These are phyloP conservation scores for Rhopalosiphum padi DNA, from an alignment of 1,140 invertebrate genomes.

Conservation along the genomic window DNA sequence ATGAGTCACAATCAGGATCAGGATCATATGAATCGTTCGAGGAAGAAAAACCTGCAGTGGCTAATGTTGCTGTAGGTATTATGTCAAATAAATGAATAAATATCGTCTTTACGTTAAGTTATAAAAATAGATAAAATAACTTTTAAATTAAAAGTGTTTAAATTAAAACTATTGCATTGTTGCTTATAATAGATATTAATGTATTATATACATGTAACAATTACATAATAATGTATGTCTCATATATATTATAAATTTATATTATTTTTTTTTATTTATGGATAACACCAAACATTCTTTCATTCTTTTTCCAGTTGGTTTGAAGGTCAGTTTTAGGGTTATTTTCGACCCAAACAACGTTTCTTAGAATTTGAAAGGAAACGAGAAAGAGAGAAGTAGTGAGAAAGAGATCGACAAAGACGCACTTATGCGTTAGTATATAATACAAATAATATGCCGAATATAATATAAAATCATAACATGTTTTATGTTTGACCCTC, in stretches of 20 bases:
- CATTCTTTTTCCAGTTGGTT: neutral
- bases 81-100: neutral
- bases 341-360: constrained; percentile 37
- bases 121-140: neutral
- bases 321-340: constrained; percentile 35
- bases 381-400: neutral
- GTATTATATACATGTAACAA: neutral
- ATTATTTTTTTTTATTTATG: neutral
- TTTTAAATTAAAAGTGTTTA: neutral
- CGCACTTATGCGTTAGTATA: neutral
- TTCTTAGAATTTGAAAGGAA: constrained; percentile 25
- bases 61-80: neutral
- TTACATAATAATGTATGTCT: neutral
- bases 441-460: neutral
- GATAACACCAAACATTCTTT: neutral
- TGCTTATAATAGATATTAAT: neutral
- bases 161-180: neutral
- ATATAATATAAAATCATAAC: neutral
- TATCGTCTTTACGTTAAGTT: neutral
- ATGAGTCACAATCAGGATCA: neutral
- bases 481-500: constrained; percentile 33
- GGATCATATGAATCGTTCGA: neutral
- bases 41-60: too few species aligned
- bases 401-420: neutral
- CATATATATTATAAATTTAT: neutral